Evolutionary conservation across 2,888 invertebrate species (phyloP), one percentile per base, ranked within the genome.

Genomic region (Leptopilina myrica): DNA sequence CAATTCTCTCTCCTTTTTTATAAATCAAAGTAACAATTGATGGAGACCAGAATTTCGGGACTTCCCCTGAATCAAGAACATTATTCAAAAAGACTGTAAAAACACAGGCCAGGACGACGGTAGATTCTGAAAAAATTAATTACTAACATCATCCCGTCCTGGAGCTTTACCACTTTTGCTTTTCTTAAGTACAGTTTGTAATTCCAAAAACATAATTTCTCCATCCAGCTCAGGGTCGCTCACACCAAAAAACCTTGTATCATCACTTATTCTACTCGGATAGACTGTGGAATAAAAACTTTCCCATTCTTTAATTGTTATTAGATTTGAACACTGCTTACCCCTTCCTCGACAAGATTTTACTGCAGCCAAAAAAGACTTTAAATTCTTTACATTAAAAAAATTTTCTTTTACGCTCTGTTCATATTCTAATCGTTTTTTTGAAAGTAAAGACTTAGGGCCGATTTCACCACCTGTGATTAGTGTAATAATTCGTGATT

Each of bases 141-240:
- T 79, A 14, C 15, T 65, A 14, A 82, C 77, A 67, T 56, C 67
- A 64, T 83, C 80, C 1, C 65, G 33, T 0, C 81, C 80, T 11
- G 82, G 78, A 4, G 82, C 81, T 53, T 79, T 83, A 11, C 79
- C 79, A 5, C 9, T 14, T 20, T 80, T 80, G 20, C 76, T 66
- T 20, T 49, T 76, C 8, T 46, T 66, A 8, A 82, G 53, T 8
- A 73, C 76, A 11, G 5, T 26, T 53, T 64, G n/a, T 0, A 81
- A 12, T 78, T 82, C 79, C 7, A 15, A 15, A 12, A n/a, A 11
- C 15, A 62, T 40, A 53, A 82, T 66, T 46, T 33, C 62, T 14
- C 62, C 64, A 49, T 20, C 53, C 53, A 56, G 9, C 53, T 56
- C 53, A 56, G 53, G 9, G 53, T 11, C 53, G 9, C 5, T 14